Evolutionary conservation across 2,888 invertebrate species (phyloP).

Genomic region (Nymphalis polychloros): DNA sequence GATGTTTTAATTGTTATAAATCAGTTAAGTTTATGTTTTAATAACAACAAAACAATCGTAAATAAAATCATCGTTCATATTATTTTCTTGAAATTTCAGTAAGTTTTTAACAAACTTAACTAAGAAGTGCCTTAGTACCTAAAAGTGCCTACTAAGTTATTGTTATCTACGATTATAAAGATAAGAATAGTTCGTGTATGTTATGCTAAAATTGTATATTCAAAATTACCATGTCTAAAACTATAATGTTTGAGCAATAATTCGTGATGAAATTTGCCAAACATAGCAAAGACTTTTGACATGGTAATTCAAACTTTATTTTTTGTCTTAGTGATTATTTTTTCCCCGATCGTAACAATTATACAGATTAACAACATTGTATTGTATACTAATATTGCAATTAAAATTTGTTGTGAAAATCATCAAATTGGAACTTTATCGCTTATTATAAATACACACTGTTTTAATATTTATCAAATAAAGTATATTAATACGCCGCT

Average conservation of each 20-base stretch:
- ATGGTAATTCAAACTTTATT: constrained; percentile 20
- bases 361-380: constrained; percentile 6
- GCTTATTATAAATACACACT: constrained; percentile 38
- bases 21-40: constrained; percentile 37
- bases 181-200: not conserved
- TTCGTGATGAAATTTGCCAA: not conserved
- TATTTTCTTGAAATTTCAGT: constrained; percentile 2
- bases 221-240: constrained; percentile 23
- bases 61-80: not conserved
- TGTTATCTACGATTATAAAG: constrained; percentile 40
- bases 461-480: constrained; percentile 40
- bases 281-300: constrained; percentile 16
- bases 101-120: constrained; percentile 18
- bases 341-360: constrained; percentile 44
- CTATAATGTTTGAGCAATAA: not conserved
- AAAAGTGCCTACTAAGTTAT: constrained; percentile 56
- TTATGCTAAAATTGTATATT: not conserved
- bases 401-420: constrained; percentile 24
- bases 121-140: constrained; percentile 66
- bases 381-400: constrained; percentile 11
- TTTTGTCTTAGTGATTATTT: constrained; percentile 53
- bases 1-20: constrained; percentile 28
- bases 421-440: constrained; percentile 14
- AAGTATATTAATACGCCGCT: constrained; percentile 39
- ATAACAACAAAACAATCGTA: not conserved